phyloP scores from a whole-genome alignment of 2,888 invertebrate species.

The Bombylius discolor region DNA sequence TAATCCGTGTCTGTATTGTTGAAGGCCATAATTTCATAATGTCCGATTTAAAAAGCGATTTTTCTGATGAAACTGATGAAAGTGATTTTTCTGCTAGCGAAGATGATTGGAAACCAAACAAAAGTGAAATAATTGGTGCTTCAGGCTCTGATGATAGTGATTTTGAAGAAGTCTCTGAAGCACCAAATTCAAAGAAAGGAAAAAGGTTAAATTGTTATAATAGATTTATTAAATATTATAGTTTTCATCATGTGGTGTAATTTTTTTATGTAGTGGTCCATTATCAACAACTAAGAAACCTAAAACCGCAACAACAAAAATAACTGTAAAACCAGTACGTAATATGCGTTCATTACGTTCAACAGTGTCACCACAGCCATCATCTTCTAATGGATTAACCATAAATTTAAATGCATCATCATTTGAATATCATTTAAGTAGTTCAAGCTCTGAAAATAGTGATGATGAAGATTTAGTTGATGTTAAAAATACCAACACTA shows the following conservation, averaged over 20 bases:
- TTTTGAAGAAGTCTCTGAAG: constrained; percentile 20
- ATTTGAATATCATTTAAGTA: background rate
- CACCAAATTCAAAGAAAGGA: background rate
- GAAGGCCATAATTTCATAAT: constrained; percentile 13
- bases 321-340: too few species aligned
- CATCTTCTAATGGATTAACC: too few species aligned
- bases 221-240: background rate
- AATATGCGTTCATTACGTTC: background rate
- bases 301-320: too few species aligned
- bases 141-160: constrained; percentile 25
- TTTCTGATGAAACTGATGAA: constrained; percentile 22
- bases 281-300: too few species aligned
- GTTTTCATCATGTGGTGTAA: background rate
- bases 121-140: constrained; percentile 15
- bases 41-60: constrained; percentile 19
- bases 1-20: too few species aligned
- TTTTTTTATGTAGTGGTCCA: background rate
- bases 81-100: constrained; percentile 35
- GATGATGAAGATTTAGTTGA: constrained; percentile 18
- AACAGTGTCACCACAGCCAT: background rate
- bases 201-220: background rate
- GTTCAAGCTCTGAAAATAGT: background rate
- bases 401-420: too few species aligned
- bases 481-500: constrained; percentile 10
- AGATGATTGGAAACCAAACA: constrained; percentile 31